Evolutionary conservation across 2,888 invertebrate species (phyloP), one percentile per base, ranked within the genome.

Genomic region (Yponomeuta cagnagella): DNA sequence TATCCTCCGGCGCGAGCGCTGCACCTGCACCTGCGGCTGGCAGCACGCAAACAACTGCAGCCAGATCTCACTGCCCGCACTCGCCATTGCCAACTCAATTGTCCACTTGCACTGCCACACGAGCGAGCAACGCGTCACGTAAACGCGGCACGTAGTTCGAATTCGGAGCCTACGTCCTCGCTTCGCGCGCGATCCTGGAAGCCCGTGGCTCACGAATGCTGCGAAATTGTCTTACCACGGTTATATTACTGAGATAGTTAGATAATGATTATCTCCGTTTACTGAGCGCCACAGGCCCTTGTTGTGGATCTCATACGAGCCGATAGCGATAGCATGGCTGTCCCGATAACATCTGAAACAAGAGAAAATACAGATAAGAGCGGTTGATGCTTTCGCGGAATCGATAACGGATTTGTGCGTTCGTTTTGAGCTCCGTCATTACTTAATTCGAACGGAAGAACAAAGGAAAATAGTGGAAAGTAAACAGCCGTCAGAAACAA

Each of bases 1-100:
- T 93, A 96, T 96, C 89, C 96, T 94, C 88, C 95, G 94, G 81
- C 96, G 94, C 76, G 94, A 93, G 77, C 95, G 93, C 82, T 95
- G 95, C 77, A 94, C 94, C 77, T 94, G 96, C 77, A 95, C 96
- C 72, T 96, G 95, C 76, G 95, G 96, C 82, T 97, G 97, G 82
- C 97, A 97, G 89, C 97, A 97, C 75, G 97, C 96, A 92, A 97
- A 97, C 95, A 97, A 97, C 83, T 97, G 97, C 77, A 97, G 94
- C 97, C 97, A 97, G 80, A 97, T 94, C 86, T 97, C 97, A 82
- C 96, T 95, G 74, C 96, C 95, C 76, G 95, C 95, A 78, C 94
- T 94, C 73, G 95, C 94, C 95, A 95, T 95, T 87, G 86, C 52
- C 9, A 10, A 15, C 63, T 73, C 71, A 74, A 78, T 77, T 75